Percentiles rank a stretch among this genome's conserved stretches.
Conservation (phyloP, 2,113 vertebrate genomes). For the Anguilla rostrata region DNA sequence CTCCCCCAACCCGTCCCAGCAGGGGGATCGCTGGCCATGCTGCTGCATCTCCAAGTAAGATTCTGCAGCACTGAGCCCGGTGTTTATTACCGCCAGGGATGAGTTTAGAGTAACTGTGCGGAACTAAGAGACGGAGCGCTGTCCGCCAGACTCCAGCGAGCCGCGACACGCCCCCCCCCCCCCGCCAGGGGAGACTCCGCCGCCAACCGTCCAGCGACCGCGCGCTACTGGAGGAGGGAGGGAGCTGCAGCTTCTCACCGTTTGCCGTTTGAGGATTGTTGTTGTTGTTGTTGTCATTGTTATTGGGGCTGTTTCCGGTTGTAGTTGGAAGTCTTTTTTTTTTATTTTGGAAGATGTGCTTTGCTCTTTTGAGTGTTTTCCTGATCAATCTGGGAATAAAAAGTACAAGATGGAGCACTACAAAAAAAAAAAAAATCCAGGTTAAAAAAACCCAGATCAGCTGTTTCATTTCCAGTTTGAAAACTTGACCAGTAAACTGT, state of each 20-base stretch:
- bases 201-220: not conserved
- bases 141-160: slow-evolving; percentile 10
- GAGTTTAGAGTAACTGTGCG: slow-evolving; percentile 63
- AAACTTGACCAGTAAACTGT: too few species aligned
- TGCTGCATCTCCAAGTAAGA: not conserved
- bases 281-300: not conserved
- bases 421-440: too few species aligned
- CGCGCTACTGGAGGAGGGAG: slow-evolving; percentile 25
- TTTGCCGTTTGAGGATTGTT: not conserved
- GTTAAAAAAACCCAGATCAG: too few species aligned
- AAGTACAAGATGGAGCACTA: too few species aligned
- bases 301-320: too few species aligned
- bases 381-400: too few species aligned
- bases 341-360: too few species aligned
- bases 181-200: slow-evolving; percentile 41
- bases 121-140: slow-evolving; percentile 60
- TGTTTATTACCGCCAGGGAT: slow-evolving; percentile 44
- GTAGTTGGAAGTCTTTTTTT: too few species aligned
- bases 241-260: not conserved
- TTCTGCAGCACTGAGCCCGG: not conserved
- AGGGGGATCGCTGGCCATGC: not conserved
- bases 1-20: not conserved
- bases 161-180: not conserved
- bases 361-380: too few species aligned
- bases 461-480: too few species aligned